A percentile compares a stretch with the other conserved stretches of the same genome.
Conservation (phyloP, 1,140 invertebrate species). For the Bombus ignitus region DNA sequence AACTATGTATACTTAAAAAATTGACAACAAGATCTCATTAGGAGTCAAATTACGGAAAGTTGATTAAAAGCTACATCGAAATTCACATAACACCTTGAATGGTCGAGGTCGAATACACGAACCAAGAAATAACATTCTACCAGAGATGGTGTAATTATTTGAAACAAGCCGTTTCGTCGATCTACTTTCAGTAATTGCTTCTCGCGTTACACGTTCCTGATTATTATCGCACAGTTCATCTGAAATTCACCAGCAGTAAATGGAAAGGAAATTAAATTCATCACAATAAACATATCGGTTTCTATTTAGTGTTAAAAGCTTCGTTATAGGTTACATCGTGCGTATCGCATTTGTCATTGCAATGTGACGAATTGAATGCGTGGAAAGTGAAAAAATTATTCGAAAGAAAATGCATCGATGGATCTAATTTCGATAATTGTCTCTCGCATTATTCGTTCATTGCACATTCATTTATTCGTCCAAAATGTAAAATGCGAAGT, state of each 20-base stretch:
- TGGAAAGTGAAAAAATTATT: too few relatives aligned
- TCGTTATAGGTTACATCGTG: too few relatives aligned
- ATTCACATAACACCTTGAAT: background rate
- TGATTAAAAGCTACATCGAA: background rate
- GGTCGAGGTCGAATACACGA: background rate
- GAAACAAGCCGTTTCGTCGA: constrained; percentile 2
- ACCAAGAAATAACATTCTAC: background rate
- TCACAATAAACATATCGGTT: background rate
- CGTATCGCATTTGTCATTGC: too few relatives aligned
- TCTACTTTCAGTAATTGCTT: constrained; percentile 7
- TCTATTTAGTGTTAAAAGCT: background rate
- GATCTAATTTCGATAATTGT: background rate
- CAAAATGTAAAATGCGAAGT: too few relatives aligned
- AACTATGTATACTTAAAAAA: background rate
- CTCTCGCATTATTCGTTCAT: background rate
- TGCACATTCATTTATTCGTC: background rate
- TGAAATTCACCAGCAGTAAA: background rate
- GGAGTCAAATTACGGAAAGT: constrained; percentile 3
- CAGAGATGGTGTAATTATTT: background rate
- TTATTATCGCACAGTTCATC: background rate
- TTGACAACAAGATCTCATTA: background rate
- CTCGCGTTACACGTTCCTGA: background rate
- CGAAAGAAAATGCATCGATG: background rate
- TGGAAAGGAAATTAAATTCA: background rate
- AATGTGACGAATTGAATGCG: too few relatives aligned